Evolutionary conservation across 2,113 vertebrate species (phyloP).

Genomic region (human (Homo sapiens)): DNA sequence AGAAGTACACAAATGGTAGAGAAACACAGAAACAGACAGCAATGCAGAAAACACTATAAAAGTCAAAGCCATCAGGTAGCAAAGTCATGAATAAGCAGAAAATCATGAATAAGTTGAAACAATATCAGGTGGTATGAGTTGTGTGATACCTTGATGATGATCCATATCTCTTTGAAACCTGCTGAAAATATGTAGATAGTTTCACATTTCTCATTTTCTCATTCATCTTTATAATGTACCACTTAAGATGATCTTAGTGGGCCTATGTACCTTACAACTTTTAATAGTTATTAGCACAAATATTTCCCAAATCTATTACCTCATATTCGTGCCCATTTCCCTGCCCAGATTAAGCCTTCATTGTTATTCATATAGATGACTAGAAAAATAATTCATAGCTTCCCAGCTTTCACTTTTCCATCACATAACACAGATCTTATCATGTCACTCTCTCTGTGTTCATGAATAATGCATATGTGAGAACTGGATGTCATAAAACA

Average conservation of each 20-base stretch:
- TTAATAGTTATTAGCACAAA: not conserved
- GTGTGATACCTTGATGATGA: not conserved
- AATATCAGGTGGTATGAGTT: not conserved
- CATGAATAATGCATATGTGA: not conserved
- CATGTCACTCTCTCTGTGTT: not conserved
- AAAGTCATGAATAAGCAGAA: not conserved
- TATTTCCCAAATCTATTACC: not conserved
- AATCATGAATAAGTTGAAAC: not conserved
- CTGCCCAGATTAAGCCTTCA: not conserved
- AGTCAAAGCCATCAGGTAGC: not conserved
- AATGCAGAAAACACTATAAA: not conserved
- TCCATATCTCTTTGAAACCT: not conserved
- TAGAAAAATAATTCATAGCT: not conserved
- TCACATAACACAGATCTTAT: not conserved
- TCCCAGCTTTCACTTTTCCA: not conserved
- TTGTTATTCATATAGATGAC: not conserved
- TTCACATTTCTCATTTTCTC: not conserved
- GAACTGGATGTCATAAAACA: not conserved
- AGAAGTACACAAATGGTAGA: not conserved
- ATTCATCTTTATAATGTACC: not conserved
- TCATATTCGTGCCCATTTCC: not conserved
- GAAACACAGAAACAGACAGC: not conserved
- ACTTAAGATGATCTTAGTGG: not conserved
- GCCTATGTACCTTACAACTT: not conserved
- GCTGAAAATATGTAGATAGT: not conserved